phyloP scores from a whole-genome alignment of 2,888 invertebrate species.

The Cyaniris semiargus region DNA sequence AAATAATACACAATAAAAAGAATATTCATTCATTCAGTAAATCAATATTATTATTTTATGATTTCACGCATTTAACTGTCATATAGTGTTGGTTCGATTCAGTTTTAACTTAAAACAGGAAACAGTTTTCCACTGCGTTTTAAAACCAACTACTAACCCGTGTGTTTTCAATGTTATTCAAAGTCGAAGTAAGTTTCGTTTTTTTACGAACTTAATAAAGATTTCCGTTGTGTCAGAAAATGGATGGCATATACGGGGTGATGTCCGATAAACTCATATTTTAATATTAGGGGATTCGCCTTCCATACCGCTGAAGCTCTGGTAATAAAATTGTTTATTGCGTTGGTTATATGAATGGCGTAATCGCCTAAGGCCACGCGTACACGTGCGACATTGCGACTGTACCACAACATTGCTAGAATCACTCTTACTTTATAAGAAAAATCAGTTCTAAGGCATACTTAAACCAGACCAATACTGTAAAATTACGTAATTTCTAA shows the following conservation, averaged over 20 bases:
- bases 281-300: conserved; percentile 12
- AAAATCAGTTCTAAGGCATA: too few relatives aligned
- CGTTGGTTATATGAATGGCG: conserved; percentile 6
- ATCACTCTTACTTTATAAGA: too few relatives aligned
- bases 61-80: too few relatives aligned
- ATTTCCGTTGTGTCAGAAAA: conserved; percentile 37
- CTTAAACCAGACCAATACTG: neutral
- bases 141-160: conserved; percentile 24
- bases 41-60: too few relatives aligned
- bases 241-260: conserved; percentile 20
- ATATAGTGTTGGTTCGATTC: too few relatives aligned
- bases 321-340: conserved; percentile 21
- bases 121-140: neutral
- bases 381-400: neutral
- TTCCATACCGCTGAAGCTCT: neutral
- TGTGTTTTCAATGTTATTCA: conserved; percentile 40
- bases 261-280: conserved; percentile 23
- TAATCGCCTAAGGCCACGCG: neutral
- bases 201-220: conserved; percentile 39
- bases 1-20: too few relatives aligned
- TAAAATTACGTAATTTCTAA: neutral
- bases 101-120: neutral
- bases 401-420: neutral
- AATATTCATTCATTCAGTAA: too few relatives aligned
- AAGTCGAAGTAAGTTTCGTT: conserved; percentile 42